A percentile compares a stretch with the other conserved stretches of the same genome.
Evolutionary conservation across 1,140 invertebrate species (phyloP).

Genomic region (Theocolax elegans): DNA sequence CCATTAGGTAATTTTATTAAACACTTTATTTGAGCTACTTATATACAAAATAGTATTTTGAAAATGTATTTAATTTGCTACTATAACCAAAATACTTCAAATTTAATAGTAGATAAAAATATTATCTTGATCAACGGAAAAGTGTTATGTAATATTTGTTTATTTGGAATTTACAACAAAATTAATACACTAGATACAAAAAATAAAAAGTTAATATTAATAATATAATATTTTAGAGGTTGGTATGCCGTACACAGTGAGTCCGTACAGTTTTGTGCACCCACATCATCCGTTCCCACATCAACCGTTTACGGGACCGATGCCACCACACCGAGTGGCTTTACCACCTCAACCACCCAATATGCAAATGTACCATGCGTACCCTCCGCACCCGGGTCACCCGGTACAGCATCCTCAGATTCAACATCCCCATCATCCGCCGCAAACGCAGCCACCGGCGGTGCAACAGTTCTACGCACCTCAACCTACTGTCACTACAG

Average conservation of each 20-base stretch:
- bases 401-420: constrained; percentile 60
- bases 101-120: no score
- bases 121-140: constrained; percentile 1
- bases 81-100: no score
- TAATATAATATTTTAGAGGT: constrained; percentile 59
- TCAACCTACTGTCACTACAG: constrained; percentile 60
- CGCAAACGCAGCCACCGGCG: constrained; percentile 62
- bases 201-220: constrained; percentile 23
- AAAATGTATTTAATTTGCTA: no score
- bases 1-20: constrained; percentile 56
- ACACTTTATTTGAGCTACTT: background rate
- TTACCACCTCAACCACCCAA: constrained; percentile 70
- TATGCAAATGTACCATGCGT: constrained; percentile 68
- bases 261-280: constrained; percentile 70
- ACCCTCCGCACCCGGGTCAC: constrained; percentile 56
- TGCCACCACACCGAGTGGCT: constrained; percentile 70
- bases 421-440: constrained; percentile 47
- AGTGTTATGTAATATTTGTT: no score
- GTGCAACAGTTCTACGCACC: constrained; percentile 62
- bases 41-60: no score
- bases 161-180: no score
- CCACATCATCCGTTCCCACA: constrained; percentile 64
- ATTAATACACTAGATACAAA: no score
- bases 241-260: constrained; percentile 71
- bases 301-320: constrained; percentile 62